phyloP scores from a whole-genome alignment of 2,797 vertebrate species.

The Aphelocoma californica region DNA sequence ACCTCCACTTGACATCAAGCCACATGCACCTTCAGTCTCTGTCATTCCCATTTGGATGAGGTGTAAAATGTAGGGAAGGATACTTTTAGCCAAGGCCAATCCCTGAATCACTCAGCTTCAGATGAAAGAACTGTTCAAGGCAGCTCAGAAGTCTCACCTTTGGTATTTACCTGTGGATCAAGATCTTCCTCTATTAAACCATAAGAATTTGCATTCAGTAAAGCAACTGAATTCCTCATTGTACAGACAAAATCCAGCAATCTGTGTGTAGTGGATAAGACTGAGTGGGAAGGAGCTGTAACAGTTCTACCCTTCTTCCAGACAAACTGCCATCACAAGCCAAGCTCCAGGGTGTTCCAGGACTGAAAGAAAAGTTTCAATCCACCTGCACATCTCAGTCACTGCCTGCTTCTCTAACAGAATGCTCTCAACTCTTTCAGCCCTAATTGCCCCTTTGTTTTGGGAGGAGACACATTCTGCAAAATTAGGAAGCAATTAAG shows the following conservation, averaged over 20 bases:
- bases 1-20: not conserved
- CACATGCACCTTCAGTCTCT: not conserved
- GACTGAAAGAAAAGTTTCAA: not conserved
- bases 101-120: not conserved
- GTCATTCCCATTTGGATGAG: not conserved
- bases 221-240: not conserved
- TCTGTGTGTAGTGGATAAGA: not conserved
- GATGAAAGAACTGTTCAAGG: not conserved
- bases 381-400: not conserved
- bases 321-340: not conserved
- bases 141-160: not conserved
- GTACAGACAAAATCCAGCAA: not conserved
- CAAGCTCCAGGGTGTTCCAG: not conserved
- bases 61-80: not conserved
- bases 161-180: not conserved
- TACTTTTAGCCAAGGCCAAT: not conserved
- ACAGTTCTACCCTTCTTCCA: not conserved
- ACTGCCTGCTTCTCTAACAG: not conserved
- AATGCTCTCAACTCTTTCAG: not conserved
- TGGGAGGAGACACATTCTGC: not conserved
- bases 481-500: not conserved
- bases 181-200: not conserved
- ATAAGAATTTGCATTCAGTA: not conserved
- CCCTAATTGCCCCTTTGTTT: not conserved
- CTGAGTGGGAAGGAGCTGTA: not conserved